Conservation (phyloP, 1,140 invertebrate species). For the Camponotus vicinus region DNA sequence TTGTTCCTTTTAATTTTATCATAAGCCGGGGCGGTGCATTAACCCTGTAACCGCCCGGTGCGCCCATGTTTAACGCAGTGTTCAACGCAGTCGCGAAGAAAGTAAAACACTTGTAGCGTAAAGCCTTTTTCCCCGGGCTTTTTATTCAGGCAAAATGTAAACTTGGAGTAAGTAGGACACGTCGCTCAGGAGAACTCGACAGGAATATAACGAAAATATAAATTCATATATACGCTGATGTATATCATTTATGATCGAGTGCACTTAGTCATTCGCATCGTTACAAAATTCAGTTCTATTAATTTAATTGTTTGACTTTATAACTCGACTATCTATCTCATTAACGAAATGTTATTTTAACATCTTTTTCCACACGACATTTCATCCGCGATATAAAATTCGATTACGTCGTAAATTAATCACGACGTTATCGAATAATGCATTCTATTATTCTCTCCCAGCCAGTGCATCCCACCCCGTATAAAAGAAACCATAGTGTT, state of each 20-base stretch:
- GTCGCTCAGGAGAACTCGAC: not conserved
- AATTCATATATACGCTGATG: not conserved
- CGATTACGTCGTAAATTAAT: constrained; percentile 42
- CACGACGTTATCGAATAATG: constrained; percentile 45
- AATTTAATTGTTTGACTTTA: too few relatives aligned
- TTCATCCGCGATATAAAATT: not conserved
- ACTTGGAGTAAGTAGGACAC: not conserved
- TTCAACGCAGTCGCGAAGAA: constrained; percentile 28
- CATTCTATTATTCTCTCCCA: constrained; percentile 20
- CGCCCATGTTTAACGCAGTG: constrained; percentile 32
- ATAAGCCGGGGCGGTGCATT: constrained; percentile 47
- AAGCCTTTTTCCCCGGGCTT: not conserved
- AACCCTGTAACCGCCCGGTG: constrained; percentile 23
- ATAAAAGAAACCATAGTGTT: constrained; percentile 20
- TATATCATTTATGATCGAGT: not conserved
- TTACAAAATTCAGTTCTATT: too few relatives aligned
- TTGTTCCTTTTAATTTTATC: constrained; percentile 53
- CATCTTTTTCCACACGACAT: not conserved
- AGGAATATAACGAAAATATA: not conserved
- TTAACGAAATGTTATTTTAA: not conserved
- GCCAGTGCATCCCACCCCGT: not conserved
- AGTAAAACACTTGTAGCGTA: constrained; percentile 43
- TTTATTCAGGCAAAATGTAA: constrained; percentile 12
- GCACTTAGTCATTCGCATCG: not conserved
- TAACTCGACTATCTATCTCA: too few relatives aligned